Conservation (phyloP, 1,140 invertebrate genomes). For the Amphibalanus amphitrite region DNA sequence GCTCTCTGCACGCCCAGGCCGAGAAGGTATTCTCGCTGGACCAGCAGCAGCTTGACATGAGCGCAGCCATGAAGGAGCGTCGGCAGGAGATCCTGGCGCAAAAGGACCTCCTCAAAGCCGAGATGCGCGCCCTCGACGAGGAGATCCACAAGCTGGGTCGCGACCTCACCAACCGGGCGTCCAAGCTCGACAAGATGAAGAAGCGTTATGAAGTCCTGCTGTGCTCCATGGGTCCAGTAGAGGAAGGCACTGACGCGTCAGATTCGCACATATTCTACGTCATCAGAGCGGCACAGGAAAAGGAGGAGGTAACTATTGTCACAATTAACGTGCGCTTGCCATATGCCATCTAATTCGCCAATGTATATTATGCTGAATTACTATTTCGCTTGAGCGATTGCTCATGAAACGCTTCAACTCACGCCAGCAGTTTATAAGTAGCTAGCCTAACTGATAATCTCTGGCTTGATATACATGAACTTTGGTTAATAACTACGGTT, state of each 20-base stretch:
- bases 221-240: background rate
- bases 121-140: background rate
- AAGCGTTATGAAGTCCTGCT: background rate
- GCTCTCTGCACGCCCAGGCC: background rate
- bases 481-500: too few species aligned
- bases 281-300: background rate
- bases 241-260: background rate
- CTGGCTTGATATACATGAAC: too few species aligned
- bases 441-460: too few species aligned
- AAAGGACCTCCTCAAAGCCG: background rate
- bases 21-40: background rate
- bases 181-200: background rate
- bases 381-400: too few species aligned
- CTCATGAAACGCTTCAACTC: too few species aligned
- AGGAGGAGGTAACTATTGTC: background rate
- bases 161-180: background rate
- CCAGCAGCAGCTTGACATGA: background rate
- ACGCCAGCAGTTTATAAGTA: too few species aligned
- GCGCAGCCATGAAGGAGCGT: background rate
- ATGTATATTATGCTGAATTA: too few species aligned
- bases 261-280: background rate
- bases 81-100: background rate
- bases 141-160: background rate
- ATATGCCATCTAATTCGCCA: too few species aligned
- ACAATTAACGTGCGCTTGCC: too few species aligned